Evolutionary conservation across 2,113 vertebrate genomes (phyloP).

Genomic region (Synchiropus splendidus): DNA sequence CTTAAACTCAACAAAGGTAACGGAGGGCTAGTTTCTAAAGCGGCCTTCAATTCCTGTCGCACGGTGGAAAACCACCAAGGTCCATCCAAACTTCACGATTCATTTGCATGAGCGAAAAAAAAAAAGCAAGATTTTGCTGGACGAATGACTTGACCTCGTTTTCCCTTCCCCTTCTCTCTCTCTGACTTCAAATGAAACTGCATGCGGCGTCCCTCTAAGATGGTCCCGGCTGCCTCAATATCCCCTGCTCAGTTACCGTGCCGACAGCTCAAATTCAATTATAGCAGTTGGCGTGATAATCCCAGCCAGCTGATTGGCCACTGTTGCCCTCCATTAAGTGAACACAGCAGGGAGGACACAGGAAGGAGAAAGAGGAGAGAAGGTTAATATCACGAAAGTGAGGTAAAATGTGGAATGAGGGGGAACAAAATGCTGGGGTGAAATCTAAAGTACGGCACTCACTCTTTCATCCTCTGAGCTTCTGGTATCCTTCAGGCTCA

Average conservation of each 20-base stretch:
- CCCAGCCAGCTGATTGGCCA: slow-evolving; percentile 56
- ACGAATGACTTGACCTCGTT: no score
- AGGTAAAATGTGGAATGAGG: slow-evolving; percentile 12
- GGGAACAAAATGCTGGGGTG: slow-evolving; percentile 10
- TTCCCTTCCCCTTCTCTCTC: background rate
- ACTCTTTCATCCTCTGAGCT: slow-evolving; percentile 29
- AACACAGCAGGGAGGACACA: slow-evolving; percentile 10
- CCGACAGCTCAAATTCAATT: slow-evolving; percentile 62
- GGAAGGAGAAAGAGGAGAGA: background rate
- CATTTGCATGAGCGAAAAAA: slow-evolving; percentile 3
- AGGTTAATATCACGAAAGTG: slow-evolving; percentile 1
- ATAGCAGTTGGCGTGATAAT: slow-evolving; percentile 56
- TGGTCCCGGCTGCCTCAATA: background rate
- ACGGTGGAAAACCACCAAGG: no score
- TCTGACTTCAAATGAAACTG: slow-evolving; percentile 11
- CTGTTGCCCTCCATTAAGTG: slow-evolving; percentile 37
- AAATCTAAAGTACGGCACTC: slow-evolving; percentile 9
- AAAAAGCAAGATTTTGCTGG: no score
- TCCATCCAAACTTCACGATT: background rate
- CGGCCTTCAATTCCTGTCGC: no score
- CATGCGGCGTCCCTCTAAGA: slow-evolving; percentile 5
- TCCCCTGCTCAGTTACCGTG: slow-evolving; percentile 32
- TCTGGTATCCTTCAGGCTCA: slow-evolving; percentile 34
- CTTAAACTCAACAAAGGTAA: no score
- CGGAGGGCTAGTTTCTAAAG: no score